Conservation (phyloP, 1,140 invertebrate genomes). For the Mylabris phalerata region DNA sequence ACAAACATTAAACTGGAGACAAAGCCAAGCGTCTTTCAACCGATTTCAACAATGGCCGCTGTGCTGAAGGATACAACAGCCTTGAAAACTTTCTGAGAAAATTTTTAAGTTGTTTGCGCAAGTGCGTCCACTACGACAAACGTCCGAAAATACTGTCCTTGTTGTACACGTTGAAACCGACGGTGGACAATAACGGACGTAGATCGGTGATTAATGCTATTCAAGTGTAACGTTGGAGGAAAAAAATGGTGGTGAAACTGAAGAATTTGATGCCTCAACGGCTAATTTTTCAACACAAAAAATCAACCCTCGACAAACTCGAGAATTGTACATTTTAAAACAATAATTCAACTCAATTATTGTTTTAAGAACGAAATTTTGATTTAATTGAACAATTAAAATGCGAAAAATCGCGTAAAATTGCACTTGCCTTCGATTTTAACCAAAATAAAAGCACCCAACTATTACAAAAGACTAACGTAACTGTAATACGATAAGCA, state of each 20-base stretch:
- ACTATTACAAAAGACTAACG: background rate
- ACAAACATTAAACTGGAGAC: conserved; percentile 12
- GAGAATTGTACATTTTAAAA: background rate
- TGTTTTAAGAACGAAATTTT: no score
- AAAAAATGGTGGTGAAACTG: conserved; percentile 34
- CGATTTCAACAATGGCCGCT: conserved; percentile 40
- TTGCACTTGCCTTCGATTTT: background rate
- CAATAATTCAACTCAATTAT: background rate
- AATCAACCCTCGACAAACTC: conserved; percentile 2
- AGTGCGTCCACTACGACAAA: conserved; percentile 15
- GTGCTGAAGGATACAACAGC: conserved; percentile 38
- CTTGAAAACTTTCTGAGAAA: conserved; percentile 41
- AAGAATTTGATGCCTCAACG: conserved; percentile 1
- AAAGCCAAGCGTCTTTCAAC: conserved; percentile 36
- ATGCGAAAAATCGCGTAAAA: background rate
- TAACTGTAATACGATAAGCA: background rate
- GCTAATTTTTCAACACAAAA: no score
- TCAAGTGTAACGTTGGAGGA: conserved; percentile 27
- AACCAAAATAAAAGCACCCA: background rate
- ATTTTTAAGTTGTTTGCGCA: conserved; percentile 38
- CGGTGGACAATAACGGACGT: background rate
- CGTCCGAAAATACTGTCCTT: conserved; percentile 12
- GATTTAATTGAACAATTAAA: background rate
- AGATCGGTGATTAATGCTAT: conserved; percentile 9
- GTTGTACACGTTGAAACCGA: conserved; percentile 1